Base-by-base conservation (phyloP, 2,797 vertebrate species). In the Artibeus lituratus region DNA sequence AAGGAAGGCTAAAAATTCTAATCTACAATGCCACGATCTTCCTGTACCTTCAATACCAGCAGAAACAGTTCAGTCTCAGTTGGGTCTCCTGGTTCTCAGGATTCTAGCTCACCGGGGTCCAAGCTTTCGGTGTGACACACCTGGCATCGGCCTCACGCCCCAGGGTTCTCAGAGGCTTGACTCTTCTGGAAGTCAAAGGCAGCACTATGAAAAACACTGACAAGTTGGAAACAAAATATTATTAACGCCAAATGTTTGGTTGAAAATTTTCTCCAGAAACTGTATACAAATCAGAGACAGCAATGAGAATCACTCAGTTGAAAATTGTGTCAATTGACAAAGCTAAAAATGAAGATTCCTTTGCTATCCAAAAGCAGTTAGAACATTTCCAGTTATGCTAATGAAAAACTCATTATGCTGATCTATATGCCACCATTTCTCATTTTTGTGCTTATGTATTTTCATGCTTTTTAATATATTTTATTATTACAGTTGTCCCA, bases 201-300 rank as follows among this genome's bases (percentile, higher is more conserved):
- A 73, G 9, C 73, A 72, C 24, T 67, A 83, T 21, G 67, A 93
- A 83, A 93, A 93, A 37, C 35, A 90, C 2, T 57, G 59, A 44
- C 22, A 62, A 62, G 37, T 69, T n/a, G 62, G 19, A 85, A 55
- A 44, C 87, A 74, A 70, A 82, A 51, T 9, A 92, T 39, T 77
- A 90, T 5, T 62, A 82, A 69, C 95, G 51, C n/a, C 95, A 95
- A 95, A 42, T 90, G 80, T 97, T 92, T 91, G 55, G 86, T 72
- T 91, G 69, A 83, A 91, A 87, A 80, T 55, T 78, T 76, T 81
- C 84, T 90, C 29, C 44, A 95, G 39, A 96, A 91, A 93, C 83
- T 77, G 39, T 49, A 78, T 47, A 72, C 47, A 90, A 29, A 59
- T 90, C 14, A 88, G 3, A 94, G 67, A 94, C 76, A 87, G 51